These are phyloP conservation scores for Burhinus bistriatus DNA, from an alignment of 2,113 vertebrate species.

Conservation along the genomic window DNA sequence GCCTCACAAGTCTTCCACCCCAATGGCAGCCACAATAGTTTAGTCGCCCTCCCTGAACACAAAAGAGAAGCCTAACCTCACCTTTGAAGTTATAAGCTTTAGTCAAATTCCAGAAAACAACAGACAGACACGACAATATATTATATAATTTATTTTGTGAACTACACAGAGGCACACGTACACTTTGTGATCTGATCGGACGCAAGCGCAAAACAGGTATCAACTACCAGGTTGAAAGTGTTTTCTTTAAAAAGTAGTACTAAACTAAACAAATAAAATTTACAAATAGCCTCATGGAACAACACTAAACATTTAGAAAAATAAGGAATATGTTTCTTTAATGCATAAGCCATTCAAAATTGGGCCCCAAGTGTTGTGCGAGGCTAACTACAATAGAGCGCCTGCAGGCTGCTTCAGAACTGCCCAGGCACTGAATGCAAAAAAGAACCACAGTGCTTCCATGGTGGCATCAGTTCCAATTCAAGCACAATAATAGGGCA, in stretches of 20 bases:
- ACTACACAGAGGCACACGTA: neutral
- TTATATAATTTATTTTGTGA: neutral
- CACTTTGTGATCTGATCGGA: fast-evolving
- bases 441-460: constrained; percentile 51
- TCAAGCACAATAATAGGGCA: constrained; percentile 61
- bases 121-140: neutral
- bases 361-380: constrained; percentile 26
- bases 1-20: neutral
- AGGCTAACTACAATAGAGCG: constrained; percentile 46
- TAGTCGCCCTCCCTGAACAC: constrained; percentile 15
- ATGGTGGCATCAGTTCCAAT: constrained; percentile 30
- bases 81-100: constrained; percentile 20
- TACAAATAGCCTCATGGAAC: neutral
- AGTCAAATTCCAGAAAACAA: constrained; percentile 52
- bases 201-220: neutral
- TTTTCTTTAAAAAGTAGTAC: neutral
- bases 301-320: constrained; percentile 13
- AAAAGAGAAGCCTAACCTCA: neutral
- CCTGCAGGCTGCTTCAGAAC: constrained; percentile 64
- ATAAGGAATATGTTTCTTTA: constrained; percentile 52
- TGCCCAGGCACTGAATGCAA: constrained; percentile 53
- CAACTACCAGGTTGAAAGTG: neutral
- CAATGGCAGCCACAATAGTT: constrained; percentile 22
- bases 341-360: constrained; percentile 38
- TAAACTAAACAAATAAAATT: neutral